Evolutionary conservation across 2,113 vertebrate species (phyloP).

Genomic region (Sebastes schlegelii): DNA sequence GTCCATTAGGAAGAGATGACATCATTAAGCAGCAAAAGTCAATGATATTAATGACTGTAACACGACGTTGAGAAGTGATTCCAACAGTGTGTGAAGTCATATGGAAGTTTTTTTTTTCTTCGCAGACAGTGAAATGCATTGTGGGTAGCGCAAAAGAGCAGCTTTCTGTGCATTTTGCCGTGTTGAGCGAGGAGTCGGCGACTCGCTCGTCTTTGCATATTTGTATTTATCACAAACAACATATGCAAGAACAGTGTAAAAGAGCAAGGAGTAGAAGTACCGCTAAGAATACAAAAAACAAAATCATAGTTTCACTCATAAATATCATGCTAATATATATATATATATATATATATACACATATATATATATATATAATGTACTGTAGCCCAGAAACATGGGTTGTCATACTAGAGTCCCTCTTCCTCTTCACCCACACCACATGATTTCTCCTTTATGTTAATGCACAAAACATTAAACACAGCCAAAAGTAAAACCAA

Average conservation of each 20-base stretch:
- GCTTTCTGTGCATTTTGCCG: conserved; percentile 16
- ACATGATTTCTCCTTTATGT: conserved; percentile 3
- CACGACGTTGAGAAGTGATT: conserved; percentile 27
- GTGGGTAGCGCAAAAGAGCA: conserved; percentile 32
- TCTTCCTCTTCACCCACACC: conserved; percentile 26
- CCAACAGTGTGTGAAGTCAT: conserved; percentile 52
- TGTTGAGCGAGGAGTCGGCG: conserved; percentile 16
- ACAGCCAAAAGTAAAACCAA: conserved; percentile 28
- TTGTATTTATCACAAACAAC: conserved; percentile 73
- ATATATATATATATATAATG: conserved; percentile 31
- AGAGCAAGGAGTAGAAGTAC: conserved; percentile 61
- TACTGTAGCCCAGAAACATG: conserved; percentile 64
- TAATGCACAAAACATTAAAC: conserved; percentile 25
- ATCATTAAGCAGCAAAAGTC: conserved; percentile 69
- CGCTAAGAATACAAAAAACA: conserved; percentile 53
- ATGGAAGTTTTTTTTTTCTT: conserved; percentile 15
- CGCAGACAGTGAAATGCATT: conserved; percentile 51
- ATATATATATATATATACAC: conserved; percentile 35
- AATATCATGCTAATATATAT: conserved; percentile 78
- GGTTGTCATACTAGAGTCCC: conserved; percentile 64
- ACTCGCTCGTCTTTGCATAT: conserved; percentile 60
- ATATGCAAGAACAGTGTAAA: conserved; percentile 74
- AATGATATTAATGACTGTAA: conserved; percentile 41
- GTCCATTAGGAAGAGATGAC: conserved; percentile 58
- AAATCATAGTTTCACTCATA: conserved; percentile 67